These are phyloP conservation scores for Dyspetes luteomarginatus DNA, from an alignment of 2,888 invertebrate species.

Conservation along the genomic window DNA sequence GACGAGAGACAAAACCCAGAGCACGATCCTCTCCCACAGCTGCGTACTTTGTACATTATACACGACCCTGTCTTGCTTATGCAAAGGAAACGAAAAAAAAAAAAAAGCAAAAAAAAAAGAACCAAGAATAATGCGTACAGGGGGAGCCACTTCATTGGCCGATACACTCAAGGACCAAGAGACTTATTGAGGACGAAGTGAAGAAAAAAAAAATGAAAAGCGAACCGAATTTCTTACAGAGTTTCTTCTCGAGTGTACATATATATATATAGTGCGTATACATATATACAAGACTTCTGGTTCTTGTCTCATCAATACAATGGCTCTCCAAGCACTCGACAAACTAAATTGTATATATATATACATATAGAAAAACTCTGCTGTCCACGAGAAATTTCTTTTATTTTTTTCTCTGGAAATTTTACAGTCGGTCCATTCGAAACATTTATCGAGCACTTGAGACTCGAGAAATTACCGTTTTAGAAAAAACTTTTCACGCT, in stretches of 20 bases:
- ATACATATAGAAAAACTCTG: too few species aligned
- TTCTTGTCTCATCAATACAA: slow-evolving; percentile 61
- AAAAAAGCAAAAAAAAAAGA: background rate
- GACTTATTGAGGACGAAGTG: background rate
- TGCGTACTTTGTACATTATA: slow-evolving; percentile 11
- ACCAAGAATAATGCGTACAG: slow-evolving; percentile 35
- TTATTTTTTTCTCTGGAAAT: slow-evolving; percentile 34
- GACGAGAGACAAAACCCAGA: background rate
- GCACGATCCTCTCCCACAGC: background rate
- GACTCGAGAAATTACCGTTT: slow-evolving; percentile 44
- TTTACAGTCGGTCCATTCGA: slow-evolving; percentile 48
- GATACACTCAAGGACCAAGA: slow-evolving; percentile 3
- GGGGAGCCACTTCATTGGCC: slow-evolving; percentile 49
- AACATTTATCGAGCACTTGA: slow-evolving; percentile 40
- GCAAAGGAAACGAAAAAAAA: slow-evolving; percentile 19
- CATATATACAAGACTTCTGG: slow-evolving; percentile 42
- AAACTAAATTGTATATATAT: slow-evolving; percentile 27
- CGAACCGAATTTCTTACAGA: slow-evolving; percentile 33
- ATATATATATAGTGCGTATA: background rate
- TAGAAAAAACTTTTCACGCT: slow-evolving; percentile 54
- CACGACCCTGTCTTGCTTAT: slow-evolving; percentile 23
- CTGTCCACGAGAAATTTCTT: slow-evolving; percentile 13
- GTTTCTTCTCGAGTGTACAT: background rate
- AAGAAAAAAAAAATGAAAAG: slow-evolving; percentile 24
- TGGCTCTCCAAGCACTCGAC: slow-evolving; percentile 49